phyloP scores from a whole-genome alignment of 1,140 invertebrate genomes.

The Drosophila kurseongensis region DNA sequence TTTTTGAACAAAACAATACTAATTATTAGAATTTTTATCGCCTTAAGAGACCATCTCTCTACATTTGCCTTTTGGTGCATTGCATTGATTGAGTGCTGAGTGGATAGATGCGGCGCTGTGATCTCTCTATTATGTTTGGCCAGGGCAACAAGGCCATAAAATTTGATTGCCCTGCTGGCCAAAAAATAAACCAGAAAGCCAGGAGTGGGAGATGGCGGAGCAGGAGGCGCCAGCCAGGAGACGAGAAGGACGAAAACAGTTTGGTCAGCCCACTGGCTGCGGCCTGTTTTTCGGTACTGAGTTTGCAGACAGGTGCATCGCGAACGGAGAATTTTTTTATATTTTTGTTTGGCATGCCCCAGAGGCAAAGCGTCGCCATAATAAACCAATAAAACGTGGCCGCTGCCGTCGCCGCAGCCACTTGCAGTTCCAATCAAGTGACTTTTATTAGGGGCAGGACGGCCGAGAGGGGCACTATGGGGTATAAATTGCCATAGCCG shows the following conservation, averaged over 20 bases:
- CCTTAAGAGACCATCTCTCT: slow-evolving; percentile 14
- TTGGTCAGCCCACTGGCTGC: slow-evolving; percentile 20
- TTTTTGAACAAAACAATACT: no score
- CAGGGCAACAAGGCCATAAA: slow-evolving; percentile 74
- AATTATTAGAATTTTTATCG: no score
- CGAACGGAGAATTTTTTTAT: slow-evolving; percentile 8
- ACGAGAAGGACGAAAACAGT: slow-evolving; percentile 2
- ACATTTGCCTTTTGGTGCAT: slow-evolving; percentile 42
- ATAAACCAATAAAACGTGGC: slow-evolving; percentile 75
- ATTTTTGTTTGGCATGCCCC: slow-evolving; percentile 9
- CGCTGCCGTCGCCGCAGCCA: slow-evolving; percentile 36
- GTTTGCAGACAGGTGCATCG: slow-evolving; percentile 42
- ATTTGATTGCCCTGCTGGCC: slow-evolving; percentile 68
- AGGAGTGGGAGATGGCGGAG: neutral
- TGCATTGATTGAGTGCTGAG: slow-evolving; percentile 75
- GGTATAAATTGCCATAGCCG: slow-evolving; percentile 70
- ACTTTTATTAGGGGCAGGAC: slow-evolving; percentile 66
- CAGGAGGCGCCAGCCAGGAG: slow-evolving; percentile 2
- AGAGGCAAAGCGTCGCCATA: slow-evolving; percentile 55
- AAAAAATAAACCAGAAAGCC: slow-evolving; percentile 30
- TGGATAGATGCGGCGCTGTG: slow-evolving; percentile 60
- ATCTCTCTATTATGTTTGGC: slow-evolving; percentile 62
- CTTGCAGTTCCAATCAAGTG: slow-evolving; percentile 81
- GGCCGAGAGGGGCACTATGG: slow-evolving; percentile 16
- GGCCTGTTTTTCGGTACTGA: slow-evolving; percentile 5